Evolutionary conservation across 2,797 vertebrate species (phyloP).

Genomic region (Anguilla pacifica): DNA sequence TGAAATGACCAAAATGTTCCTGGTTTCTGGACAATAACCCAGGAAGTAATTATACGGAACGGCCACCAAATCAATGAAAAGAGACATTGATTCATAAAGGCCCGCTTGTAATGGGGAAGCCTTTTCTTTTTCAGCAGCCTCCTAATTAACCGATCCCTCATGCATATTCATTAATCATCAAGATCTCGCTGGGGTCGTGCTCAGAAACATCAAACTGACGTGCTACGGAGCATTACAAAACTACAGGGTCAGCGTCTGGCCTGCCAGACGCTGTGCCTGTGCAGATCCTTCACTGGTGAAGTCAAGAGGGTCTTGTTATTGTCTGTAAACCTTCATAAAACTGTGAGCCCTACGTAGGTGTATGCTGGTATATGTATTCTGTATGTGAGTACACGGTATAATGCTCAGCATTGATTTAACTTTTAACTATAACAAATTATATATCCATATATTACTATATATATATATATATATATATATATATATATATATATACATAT

Average conservation of each 20-base stretch:
- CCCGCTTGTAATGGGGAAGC: background rate
- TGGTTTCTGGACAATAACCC: conserved; percentile 3
- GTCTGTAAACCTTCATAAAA: background rate
- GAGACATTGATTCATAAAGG: conserved; percentile 4
- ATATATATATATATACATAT: no score
- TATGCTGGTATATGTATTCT: no score
- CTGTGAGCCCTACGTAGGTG: background rate
- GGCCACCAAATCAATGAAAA: background rate
- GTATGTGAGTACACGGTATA: no score
- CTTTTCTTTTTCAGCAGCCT: background rate
- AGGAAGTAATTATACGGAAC: conserved; percentile 10
- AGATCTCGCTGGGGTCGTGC: background rate
- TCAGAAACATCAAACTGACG: background rate
- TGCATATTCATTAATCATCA: background rate
- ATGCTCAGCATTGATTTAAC: no score
- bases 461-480: no score
- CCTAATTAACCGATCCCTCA: background rate
- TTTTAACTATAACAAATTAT: no score
- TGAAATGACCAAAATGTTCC: background rate
- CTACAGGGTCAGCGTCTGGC: background rate
- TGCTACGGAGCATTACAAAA: background rate
- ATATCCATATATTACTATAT: no score
- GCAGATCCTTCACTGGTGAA: background rate
- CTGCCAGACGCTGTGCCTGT: background rate
- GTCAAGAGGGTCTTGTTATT: background rate